phyloP scores from a whole-genome alignment of 1,140 invertebrate genomes.

The Pogonomyrmex barbatus region DNA sequence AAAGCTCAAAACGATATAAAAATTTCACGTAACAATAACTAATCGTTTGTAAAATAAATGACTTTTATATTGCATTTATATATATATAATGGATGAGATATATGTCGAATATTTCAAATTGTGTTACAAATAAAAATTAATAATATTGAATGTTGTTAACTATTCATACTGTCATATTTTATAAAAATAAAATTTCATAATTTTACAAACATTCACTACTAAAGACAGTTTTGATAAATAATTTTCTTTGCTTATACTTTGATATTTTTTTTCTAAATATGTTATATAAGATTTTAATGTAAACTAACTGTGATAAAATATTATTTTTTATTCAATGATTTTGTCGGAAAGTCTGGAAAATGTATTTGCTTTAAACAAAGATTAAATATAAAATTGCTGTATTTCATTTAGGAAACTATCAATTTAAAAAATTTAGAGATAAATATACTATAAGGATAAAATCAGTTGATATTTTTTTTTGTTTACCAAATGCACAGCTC shows the following conservation, averaged over 20 bases:
- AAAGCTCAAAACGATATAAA: not conserved
- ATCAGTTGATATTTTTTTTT: not conserved
- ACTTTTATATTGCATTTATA: constrained; percentile 5
- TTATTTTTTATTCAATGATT: not conserved
- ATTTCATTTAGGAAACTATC: not conserved
- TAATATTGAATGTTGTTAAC: not conserved
- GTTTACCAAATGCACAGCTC: not conserved
- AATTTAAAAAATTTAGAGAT: not conserved
- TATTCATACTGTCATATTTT: not conserved
- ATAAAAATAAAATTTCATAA: not conserved
- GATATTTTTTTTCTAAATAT: not conserved
- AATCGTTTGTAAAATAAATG: not conserved
- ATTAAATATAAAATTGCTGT: not conserved
- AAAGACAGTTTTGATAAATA: constrained; percentile 6
- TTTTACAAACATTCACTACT: not conserved
- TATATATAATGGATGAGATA: not conserved
- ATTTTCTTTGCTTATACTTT: not conserved
- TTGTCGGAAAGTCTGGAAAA: not conserved
- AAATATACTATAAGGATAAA: not conserved
- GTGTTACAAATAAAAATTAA: not conserved
- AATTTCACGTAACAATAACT: not conserved
- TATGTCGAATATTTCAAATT: constrained; percentile 2
- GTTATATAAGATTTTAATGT: not conserved
- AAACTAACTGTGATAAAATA: not conserved
- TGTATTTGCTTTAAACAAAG: not conserved